These are phyloP conservation scores for Rhinolophus ferrumequinum DNA, from an alignment of 2,113 vertebrate species.

Conservation along the genomic window DNA sequence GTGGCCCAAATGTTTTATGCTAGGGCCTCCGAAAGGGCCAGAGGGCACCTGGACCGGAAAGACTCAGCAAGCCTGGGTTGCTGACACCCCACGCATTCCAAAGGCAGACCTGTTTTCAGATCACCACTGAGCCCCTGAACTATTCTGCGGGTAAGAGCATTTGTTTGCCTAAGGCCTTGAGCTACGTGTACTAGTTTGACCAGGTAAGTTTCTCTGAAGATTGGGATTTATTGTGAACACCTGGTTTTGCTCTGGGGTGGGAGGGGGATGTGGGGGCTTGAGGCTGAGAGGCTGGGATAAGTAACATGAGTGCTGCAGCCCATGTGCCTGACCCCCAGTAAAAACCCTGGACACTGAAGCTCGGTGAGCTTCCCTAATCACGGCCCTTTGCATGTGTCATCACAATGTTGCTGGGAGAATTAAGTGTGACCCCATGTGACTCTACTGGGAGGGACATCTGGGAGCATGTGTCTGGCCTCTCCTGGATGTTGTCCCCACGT, in stretches of 20 bases:
- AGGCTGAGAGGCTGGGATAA: neutral
- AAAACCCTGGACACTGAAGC: neutral
- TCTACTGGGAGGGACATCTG: neutral
- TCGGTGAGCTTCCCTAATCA: neutral
- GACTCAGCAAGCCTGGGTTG: neutral
- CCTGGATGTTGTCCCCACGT: neutral
- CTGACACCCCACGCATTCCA: neutral
- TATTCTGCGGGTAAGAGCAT: fast-evolving
- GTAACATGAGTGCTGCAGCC: neutral
- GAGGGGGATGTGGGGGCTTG: neutral
- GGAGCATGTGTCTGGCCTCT: neutral
- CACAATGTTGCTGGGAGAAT: neutral
- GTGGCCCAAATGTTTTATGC: neutral
- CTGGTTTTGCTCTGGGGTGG: neutral
- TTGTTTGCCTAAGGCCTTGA: neutral
- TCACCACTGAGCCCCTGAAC: neutral
- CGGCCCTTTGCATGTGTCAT: neutral
- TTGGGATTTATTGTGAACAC: neutral
- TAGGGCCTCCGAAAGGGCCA: neutral
- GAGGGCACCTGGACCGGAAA: neutral
- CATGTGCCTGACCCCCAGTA: no score
- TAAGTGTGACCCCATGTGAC: fast-evolving
- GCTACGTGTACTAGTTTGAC: neutral
- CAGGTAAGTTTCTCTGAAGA: neutral
- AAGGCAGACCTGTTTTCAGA: neutral